Conservation (phyloP, 2,888 invertebrate species). For the Chloroclysta siterata region DNA sequence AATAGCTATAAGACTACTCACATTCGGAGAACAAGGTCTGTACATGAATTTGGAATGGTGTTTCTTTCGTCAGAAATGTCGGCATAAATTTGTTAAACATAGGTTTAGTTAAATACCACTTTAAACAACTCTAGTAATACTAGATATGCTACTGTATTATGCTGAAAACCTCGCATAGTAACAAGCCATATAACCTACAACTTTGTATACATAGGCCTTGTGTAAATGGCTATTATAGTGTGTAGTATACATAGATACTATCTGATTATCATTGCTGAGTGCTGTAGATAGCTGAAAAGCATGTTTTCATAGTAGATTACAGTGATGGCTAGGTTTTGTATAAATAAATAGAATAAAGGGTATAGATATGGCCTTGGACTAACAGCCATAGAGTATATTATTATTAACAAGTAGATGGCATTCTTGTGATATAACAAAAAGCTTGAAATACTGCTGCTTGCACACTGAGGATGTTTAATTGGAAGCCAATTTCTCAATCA, state of each 20-base stretch:
- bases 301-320: slow-evolving; percentile 47
- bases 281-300: slow-evolving; percentile 53
- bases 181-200: slow-evolving; percentile 76
- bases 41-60: slow-evolving; percentile 40
- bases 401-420: not conserved
- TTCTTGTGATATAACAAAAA: not conserved
- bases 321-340: slow-evolving; percentile 27
- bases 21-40: slow-evolving; percentile 58
- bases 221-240: slow-evolving; percentile 50
- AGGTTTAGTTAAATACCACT: slow-evolving; percentile 40
- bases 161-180: slow-evolving; percentile 72
- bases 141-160: slow-evolving; percentile 39
- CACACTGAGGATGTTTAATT: no score
- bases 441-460: no score
- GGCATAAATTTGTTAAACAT: slow-evolving; percentile 20
- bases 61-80: slow-evolving; percentile 44
- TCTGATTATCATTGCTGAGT: slow-evolving; percentile 63
- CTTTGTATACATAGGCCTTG: slow-evolving; percentile 60
- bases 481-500: no score
- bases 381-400: not conserved
- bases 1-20: slow-evolving; percentile 46
- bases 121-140: slow-evolving; percentile 37
- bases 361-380: not conserved
- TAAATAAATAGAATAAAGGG: slow-evolving; percentile 14
- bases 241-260: slow-evolving; percentile 63